A percentile compares a stretch with the other conserved stretches of the same genome.
Evolutionary conservation across 2,113 vertebrate genomes (phyloP).

Genomic region (Cheirogaleus medius): DNA sequence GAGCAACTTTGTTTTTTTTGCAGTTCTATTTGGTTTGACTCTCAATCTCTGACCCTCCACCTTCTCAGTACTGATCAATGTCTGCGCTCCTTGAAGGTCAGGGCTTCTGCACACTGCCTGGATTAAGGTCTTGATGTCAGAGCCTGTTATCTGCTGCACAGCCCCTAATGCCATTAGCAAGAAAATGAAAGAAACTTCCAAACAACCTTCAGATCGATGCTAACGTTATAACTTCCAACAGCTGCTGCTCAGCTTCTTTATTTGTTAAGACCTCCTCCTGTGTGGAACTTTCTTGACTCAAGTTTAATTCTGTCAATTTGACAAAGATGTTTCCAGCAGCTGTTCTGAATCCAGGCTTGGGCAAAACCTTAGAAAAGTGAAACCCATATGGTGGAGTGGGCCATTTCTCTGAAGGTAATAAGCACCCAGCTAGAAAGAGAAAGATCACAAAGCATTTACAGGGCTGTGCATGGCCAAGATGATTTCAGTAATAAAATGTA

Average conservation of each 20-base stretch:
- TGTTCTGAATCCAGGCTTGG: slow-evolving; percentile 30
- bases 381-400: neutral
- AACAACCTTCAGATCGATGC: slow-evolving; percentile 86
- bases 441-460: neutral
- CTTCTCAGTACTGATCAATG: slow-evolving; percentile 80
- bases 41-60: slow-evolving; percentile 63
- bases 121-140: slow-evolving; percentile 83
- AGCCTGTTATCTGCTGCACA: slow-evolving; percentile 83
- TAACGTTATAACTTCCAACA: slow-evolving; percentile 84
- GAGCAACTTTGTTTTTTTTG: slow-evolving; percentile 31
- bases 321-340: slow-evolving; percentile 67
- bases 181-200: slow-evolving; percentile 86
- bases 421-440: neutral
- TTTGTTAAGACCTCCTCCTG: slow-evolving; percentile 76
- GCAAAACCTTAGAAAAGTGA: slow-evolving; percentile 20
- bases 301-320: slow-evolving; percentile 76
- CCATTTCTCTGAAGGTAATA: neutral
- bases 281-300: slow-evolving; percentile 72
- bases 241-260: slow-evolving; percentile 75
- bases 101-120: slow-evolving; percentile 77
- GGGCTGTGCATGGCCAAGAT: neutral
- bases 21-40: slow-evolving; percentile 28
- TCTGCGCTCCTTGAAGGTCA: slow-evolving; percentile 64
- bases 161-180: slow-evolving; percentile 87
- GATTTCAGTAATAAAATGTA: slow-evolving; percentile 22